Percentiles rank a stretch among this genome's conserved stretches.
Evolutionary conservation across 2,797 vertebrate species (phyloP).

Genomic region (Limnodromus scolopaceus): DNA sequence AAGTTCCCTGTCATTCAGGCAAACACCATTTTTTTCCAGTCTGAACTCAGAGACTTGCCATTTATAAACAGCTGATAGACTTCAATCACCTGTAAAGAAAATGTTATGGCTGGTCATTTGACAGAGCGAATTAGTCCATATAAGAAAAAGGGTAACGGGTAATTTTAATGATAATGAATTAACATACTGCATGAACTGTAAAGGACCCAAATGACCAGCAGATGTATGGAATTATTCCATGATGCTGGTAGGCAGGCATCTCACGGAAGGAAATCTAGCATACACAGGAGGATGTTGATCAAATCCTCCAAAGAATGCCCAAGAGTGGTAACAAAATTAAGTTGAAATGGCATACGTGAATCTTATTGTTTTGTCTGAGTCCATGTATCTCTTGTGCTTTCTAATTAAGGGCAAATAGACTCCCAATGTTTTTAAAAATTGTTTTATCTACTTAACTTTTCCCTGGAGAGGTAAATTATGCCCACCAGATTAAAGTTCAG

Average conservation of each 20-base stretch:
- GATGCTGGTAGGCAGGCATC: not conserved
- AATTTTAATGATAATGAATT: not conserved
- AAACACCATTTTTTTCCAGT: not conserved
- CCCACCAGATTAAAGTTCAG: conserved; percentile 52
- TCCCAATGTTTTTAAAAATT: conserved; percentile 15
- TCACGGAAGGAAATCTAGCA: not conserved
- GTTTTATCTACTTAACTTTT: conserved; percentile 53
- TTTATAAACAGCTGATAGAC: not conserved
- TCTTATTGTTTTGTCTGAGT: not conserved
- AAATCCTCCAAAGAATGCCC: not conserved
- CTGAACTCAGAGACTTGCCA: not conserved
- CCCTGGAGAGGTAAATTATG: conserved; percentile 31
- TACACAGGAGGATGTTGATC: not conserved
- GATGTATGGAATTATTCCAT: not conserved
- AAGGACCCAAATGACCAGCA: not conserved
- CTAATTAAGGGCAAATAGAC: conserved; percentile 40
- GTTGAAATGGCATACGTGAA: not conserved
- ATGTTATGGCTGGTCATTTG: not conserved
- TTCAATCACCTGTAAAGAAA: not conserved
- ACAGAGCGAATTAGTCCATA: not conserved
- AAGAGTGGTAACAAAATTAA: conserved; percentile 13
- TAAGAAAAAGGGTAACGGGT: not conserved
- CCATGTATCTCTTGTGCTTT: conserved; percentile 8
- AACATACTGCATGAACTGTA: not conserved
- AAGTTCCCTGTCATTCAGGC: not conserved